These are phyloP conservation scores for Tetheella fluctuosa DNA, from an alignment of 2,888 invertebrate genomes.

Conservation along the genomic window DNA sequence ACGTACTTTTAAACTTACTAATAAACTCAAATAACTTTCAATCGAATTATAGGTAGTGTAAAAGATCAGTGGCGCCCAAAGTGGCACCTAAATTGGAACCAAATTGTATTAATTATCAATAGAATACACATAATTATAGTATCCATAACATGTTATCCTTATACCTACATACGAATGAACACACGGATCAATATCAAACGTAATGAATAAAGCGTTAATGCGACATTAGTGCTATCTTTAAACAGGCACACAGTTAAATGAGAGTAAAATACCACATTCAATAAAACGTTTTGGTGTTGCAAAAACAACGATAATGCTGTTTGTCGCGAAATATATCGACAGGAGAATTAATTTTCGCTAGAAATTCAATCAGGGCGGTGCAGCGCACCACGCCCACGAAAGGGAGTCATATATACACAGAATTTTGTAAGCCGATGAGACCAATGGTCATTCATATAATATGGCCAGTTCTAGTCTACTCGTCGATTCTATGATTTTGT, in stretches of 20 bases:
- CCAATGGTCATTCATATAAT: too few species aligned
- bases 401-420: slow-evolving; percentile 15
- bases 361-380: slow-evolving; percentile 50
- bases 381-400: slow-evolving; percentile 27
- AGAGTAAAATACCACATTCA: slow-evolving; percentile 14
- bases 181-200: slow-evolving; percentile 6
- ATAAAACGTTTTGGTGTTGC: slow-evolving; percentile 23
- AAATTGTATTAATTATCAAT: background rate
- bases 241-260: background rate
- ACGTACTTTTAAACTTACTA: background rate
- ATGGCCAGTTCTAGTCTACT: too few species aligned
- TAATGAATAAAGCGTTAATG: slow-evolving; percentile 14
- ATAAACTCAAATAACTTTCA: background rate
- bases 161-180: background rate
- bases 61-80: background rate
- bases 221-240: slow-evolving; percentile 1
- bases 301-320: slow-evolving; percentile 39
- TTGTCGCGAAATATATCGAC: slow-evolving; percentile 53
- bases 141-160: background rate
- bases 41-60: background rate
- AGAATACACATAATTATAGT: background rate
- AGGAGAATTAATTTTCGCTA: slow-evolving; percentile 54
- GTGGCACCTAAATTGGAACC: too few species aligned
- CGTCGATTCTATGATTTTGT: too few species aligned
- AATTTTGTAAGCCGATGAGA: too few species aligned